These are phyloP conservation scores for Deroplatys truncata DNA, from an alignment of 2,888 invertebrate genomes.

Conservation along the genomic window DNA sequence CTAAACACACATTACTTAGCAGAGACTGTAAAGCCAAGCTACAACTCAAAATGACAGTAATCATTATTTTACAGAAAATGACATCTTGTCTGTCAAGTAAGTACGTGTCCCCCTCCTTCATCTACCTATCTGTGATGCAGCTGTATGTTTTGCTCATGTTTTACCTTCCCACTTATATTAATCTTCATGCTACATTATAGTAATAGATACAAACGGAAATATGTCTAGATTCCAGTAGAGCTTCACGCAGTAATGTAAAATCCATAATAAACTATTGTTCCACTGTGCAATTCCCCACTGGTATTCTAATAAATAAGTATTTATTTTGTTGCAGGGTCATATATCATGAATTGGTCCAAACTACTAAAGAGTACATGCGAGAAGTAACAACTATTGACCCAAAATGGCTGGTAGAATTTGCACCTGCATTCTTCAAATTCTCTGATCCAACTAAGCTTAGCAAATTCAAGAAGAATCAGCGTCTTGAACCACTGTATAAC, in stretches of 20 bases:
- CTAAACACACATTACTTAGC: too few species aligned
- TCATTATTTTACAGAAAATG: too few species aligned
- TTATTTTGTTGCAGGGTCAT: conserved; percentile 67
- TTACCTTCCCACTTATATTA: too few species aligned
- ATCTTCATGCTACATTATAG: too few species aligned
- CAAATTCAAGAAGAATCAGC: conserved; percentile 98
- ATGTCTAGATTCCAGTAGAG: neutral
- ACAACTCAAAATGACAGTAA: too few species aligned
- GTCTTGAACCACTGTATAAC: conserved; percentile 95
- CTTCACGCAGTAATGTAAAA: too few species aligned
- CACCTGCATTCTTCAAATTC: conserved; percentile 98
- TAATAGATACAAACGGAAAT: neutral
- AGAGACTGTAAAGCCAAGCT: too few species aligned
- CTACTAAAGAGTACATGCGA: conserved; percentile 98
- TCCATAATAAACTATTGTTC: neutral
- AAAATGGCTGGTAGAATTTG: conserved; percentile 98
- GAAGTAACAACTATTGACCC: conserved; percentile 96
- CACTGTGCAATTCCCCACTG: too few species aligned
- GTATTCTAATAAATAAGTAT: neutral
- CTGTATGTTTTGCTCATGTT: too few species aligned
- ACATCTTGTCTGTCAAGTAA: too few species aligned
- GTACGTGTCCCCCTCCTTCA: too few species aligned
- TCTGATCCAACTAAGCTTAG: conserved; percentile 97
- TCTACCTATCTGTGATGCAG: too few species aligned
- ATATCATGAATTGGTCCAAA: conserved; percentile 97